Evolutionary conservation across 2,113 vertebrate genomes (phyloP), one percentile per base, ranked within the genome.

Genomic region (Chaenogobius annularis): DNA sequence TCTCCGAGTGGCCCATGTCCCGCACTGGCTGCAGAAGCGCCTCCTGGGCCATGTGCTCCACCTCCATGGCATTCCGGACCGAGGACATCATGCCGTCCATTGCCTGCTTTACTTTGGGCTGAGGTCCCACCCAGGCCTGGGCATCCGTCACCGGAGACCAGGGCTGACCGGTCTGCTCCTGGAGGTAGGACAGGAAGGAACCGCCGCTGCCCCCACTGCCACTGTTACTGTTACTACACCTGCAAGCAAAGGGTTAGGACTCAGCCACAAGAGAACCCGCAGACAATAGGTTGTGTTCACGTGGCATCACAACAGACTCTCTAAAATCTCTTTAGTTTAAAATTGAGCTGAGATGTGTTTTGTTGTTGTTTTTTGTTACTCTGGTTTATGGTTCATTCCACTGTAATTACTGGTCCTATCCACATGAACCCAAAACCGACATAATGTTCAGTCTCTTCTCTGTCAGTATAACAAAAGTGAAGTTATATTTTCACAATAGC

Each of bases 1-100:
- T 93, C 83, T 94, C 93, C 0, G 93, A 92, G 79, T 93, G 92
- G 5, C 93, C 93, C 87, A 91, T 92, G 89, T 94, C 93, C 79
- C 92, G 85, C 74, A 93, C 92, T 5, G 93, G 93, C 83, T 93
- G 92, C 26, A 93, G 86, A 83, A 94, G 84, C 50, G 91, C 90
- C 75, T 94, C 92, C 79, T 91, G 92, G 73, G 91, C 88, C 61
- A 92, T 31, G 15, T 75, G 91, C 75, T 93, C 92, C 31, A 72
- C 87, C 10, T 91, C 92, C 68, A 91, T 69, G 5, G 87, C 74
- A 3, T 87, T 88, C 56, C 79, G 83, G 13, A 92, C 90, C 3
- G 92, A 84, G 56, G 92, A 91, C 87, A 91, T 90, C 85, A 92
- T 82, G 40, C 85, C 77, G 65, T 93, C 92, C 56, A 91, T 82